phyloP scores from a whole-genome alignment of 2,888 invertebrate species.

The Andrena fulva region DNA sequence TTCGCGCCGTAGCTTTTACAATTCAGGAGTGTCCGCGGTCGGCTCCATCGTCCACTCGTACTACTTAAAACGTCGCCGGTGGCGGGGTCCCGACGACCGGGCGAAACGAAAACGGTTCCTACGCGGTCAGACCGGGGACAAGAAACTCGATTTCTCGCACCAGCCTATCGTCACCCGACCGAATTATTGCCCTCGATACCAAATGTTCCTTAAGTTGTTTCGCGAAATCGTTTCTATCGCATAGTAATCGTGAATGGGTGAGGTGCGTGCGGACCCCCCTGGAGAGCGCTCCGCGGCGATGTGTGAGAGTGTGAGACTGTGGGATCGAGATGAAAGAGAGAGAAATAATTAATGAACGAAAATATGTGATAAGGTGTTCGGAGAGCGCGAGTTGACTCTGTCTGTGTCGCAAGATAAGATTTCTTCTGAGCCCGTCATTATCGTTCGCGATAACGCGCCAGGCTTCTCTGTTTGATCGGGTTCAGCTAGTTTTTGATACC shows the following conservation, averaged over 20 bases:
- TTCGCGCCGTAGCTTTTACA: too few species aligned
- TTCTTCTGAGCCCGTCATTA: constrained; percentile 19
- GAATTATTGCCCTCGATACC: constrained; percentile 72
- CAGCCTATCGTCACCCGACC: constrained; percentile 60
- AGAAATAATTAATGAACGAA: constrained; percentile 15
- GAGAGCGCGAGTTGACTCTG: constrained; percentile 47
- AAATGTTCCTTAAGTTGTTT: constrained; percentile 73
- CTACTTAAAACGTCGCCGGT: too few species aligned
- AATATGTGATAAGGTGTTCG: constrained; percentile 61
- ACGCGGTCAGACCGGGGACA: constrained; percentile 25
- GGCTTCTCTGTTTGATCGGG: neutral
- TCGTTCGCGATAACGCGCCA: constrained; percentile 8
- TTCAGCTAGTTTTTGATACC: neutral
- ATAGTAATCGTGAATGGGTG: constrained; percentile 60
- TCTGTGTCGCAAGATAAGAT: constrained; percentile 45
- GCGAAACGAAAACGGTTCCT: constrained; percentile 40
- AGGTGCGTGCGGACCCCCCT: constrained; percentile 37
- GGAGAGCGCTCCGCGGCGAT: constrained; percentile 34
- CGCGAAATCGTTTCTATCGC: constrained; percentile 62
- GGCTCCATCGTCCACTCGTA: too few species aligned
- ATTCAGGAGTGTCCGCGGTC: too few species aligned
- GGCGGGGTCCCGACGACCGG: too few species aligned
- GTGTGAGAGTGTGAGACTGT: constrained; percentile 29
- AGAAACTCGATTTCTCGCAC: constrained; percentile 45
- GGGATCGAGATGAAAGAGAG: neutral